Evolutionary conservation across 1,140 invertebrate species (phyloP).

Genomic region (Drosophila tsacasi): DNA sequence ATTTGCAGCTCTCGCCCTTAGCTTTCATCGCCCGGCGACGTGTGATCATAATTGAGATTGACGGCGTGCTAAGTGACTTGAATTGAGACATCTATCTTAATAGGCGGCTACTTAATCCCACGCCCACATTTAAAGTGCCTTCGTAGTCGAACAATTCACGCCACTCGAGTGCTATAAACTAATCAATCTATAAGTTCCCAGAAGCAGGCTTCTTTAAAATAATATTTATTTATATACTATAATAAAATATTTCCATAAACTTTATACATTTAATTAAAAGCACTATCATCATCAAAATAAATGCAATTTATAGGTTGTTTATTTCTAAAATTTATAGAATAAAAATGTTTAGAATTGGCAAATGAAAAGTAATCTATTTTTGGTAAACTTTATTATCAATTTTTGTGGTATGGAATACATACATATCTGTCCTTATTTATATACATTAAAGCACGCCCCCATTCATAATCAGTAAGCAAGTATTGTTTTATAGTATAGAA

Average conservation of each 20-base stretch:
- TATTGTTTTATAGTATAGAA: not conserved
- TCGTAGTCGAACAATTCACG: not conserved
- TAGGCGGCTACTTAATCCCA: conserved; percentile 2
- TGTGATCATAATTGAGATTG: conserved; percentile 43
- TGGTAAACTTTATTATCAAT: not conserved
- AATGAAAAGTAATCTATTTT: not conserved
- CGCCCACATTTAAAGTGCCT: not conserved
- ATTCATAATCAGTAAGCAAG: not conserved
- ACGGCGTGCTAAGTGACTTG: conserved; percentile 30
- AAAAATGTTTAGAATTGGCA: not conserved
- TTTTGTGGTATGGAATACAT: not conserved
- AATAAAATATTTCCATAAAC: not conserved
- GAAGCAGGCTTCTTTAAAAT: not conserved
- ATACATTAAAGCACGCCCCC: not conserved
- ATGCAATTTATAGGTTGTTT: not conserved
- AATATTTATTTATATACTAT: not conserved
- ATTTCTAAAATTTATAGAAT: not conserved
- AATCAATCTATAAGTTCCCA: not conserved
- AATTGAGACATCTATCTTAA: conserved; percentile 28
- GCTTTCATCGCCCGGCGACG: conserved; percentile 24
- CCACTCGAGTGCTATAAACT: not conserved
- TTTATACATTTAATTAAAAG: not conserved
- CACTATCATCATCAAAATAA: not conserved
- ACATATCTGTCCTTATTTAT: not conserved
- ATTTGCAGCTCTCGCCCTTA: conserved; percentile 12